Percentiles rank a stretch among this genome's conserved stretches.
Conservation (phyloP, 2,797 vertebrate species). For the Anomalospiza imberbis region DNA sequence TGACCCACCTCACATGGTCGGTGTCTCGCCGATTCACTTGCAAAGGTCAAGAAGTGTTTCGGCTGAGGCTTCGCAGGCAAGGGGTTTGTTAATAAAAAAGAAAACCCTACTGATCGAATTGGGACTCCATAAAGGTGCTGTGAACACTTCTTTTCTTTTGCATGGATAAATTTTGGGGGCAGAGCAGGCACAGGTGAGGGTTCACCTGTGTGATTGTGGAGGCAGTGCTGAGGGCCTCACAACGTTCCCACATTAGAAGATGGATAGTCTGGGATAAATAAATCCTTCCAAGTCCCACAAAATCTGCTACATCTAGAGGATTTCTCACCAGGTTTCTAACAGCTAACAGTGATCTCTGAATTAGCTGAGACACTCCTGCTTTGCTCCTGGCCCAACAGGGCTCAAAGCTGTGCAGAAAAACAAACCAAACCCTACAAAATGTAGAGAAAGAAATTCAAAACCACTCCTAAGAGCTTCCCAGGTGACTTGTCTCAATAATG, state of each 20-base stretch:
- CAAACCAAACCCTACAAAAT: fast-evolving
- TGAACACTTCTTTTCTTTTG: background rate
- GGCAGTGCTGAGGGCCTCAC: background rate
- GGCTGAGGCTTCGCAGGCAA: slow-evolving; percentile 26
- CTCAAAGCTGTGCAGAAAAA: background rate
- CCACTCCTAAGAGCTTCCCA: background rate
- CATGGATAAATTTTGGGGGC: background rate
- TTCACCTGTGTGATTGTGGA: background rate
- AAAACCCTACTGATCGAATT: slow-evolving; percentile 62
- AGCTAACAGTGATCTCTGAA: background rate
- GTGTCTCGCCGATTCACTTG: slow-evolving; percentile 71
- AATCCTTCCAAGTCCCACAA: background rate
- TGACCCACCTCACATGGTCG: slow-evolving; percentile 90
- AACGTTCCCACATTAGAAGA: background rate
- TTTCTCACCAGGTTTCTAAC: background rate
- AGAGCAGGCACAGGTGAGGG: background rate
- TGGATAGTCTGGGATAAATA: background rate
- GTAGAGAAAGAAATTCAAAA: background rate
- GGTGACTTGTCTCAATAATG: background rate
- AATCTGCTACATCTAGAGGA: background rate
- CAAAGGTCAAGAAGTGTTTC: slow-evolving; percentile 60
- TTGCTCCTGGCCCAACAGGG: background rate
- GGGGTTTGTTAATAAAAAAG: slow-evolving; percentile 37
- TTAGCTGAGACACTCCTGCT: background rate
- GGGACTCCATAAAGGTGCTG: slow-evolving; percentile 67